Evolutionary conservation across 2,113 vertebrate species (phyloP).

Genomic region (Syrrhaptes paradoxus): DNA sequence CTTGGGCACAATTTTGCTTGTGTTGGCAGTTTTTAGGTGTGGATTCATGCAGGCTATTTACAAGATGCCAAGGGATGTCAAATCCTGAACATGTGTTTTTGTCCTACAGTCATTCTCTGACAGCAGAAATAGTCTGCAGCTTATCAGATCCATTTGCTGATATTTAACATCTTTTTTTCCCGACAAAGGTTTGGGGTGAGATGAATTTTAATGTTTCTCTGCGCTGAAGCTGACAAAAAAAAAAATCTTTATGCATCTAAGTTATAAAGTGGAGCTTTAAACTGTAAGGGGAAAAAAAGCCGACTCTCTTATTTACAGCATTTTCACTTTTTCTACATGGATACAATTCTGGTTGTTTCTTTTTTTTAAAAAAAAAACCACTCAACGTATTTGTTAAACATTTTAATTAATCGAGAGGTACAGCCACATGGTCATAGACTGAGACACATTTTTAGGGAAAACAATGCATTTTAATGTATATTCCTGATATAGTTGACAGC

Average conservation of each 20-base stretch:
- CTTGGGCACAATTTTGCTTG: slow-evolving; percentile 79
- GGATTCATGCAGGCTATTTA: slow-evolving; percentile 80
- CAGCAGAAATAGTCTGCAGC: slow-evolving; percentile 79
- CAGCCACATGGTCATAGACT: background rate
- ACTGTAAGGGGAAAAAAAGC: slow-evolving; percentile 41
- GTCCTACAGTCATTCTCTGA: slow-evolving; percentile 76
- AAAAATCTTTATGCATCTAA: slow-evolving; percentile 64
- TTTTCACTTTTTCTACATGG: slow-evolving; percentile 49
- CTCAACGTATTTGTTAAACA: background rate
- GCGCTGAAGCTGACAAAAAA: slow-evolving; percentile 68
- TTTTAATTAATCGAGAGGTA: background rate
- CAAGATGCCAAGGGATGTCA: slow-evolving; percentile 84
- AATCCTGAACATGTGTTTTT: slow-evolving; percentile 78
- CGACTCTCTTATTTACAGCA: slow-evolving; percentile 61
- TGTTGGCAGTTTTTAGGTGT: slow-evolving; percentile 82
- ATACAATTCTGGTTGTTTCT: slow-evolving; percentile 6
- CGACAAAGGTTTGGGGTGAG: slow-evolving; percentile 72
- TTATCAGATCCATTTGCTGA: slow-evolving; percentile 81
- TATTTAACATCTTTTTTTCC: slow-evolving; percentile 78
- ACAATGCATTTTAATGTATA: background rate
- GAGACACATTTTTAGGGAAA: background rate
- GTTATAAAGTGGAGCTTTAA: slow-evolving; percentile 61
- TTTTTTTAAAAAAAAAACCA: background rate
- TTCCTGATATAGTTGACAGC: background rate
- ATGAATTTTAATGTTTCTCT: slow-evolving; percentile 79